Evolutionary conservation across 2,797 vertebrate genomes (phyloP), one percentile per base, ranked within the genome.

Genomic region (Smutsia gigantea): DNA sequence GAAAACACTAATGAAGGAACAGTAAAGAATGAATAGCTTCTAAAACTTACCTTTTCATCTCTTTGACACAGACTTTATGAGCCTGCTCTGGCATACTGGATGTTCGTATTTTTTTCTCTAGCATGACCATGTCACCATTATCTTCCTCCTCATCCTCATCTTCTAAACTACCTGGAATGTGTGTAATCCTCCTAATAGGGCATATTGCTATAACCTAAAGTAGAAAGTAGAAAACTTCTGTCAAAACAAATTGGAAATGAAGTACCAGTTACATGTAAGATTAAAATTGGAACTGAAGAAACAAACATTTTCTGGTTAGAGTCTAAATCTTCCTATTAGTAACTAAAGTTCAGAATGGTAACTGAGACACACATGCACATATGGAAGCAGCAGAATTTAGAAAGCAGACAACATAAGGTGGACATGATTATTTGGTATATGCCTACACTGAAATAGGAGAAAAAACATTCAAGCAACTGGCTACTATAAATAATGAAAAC

Each of bases 71-170:
- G 97, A 99, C 99, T 98, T 98, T 99, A 87, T 99, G 98, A 5
- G 99, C 99, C 81, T 99, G 98, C 84, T 99, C 99, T 0, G 99
- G 99, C 99, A 99, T 99, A 95, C 98, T 99, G 63, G 99, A 99
- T 1, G 98, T 98, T 27, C 99, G 99, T 25, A 99, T 98, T 98
- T 99, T 99, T 97, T 98, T 99, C 98, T 99, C 99, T 92, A 99
- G 98, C 75, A 98, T 96, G 14, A 99, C 97, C 4, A 98, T 98
- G 96, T 99, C 99, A 97, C 99, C 99, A 0, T 99, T 99, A 93
- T 99, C 99, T 37, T 99, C 99, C 7, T 99, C 99, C 0, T 99
- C 99, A 17, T 99, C 99, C 0, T 99, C 99, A n/a, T 99, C 99
- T n/a, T 99, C 99, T 61, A 97, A 14, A 29, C 96, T 25, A 0